Evolutionary conservation across 1,140 invertebrate species (phyloP), one percentile per base, ranked within the genome.

Genomic region (Pachyrhynchus sulphureomaculatus): DNA sequence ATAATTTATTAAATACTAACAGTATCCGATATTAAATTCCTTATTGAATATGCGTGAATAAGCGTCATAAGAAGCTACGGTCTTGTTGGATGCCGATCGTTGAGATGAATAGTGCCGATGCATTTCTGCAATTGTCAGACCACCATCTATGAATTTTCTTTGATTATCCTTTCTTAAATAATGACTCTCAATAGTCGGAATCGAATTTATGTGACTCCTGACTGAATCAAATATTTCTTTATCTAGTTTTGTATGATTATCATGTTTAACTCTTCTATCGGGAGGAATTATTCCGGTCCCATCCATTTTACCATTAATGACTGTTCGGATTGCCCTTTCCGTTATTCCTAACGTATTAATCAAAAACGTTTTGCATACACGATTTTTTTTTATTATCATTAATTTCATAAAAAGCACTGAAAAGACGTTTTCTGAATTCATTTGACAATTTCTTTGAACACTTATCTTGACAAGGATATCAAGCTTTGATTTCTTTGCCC

Each of bases 131-230:
- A 76, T 68, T 10, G 65, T 70, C 61, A 73, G 67, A 0, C 66
- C 53, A 42, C 72, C 69, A 62, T 70, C 66, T 8, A 77, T 71
- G 56, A 69, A 77, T 54, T 73, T 68, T 34, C 68, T 59, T 20
- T 48, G 62, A 20, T 70, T 68, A 45, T 67, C 33, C 21, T 37
- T 52, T 33, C 72, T 48, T 26, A 59, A 47, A 48, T 76, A 76
- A 60, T 76, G 75, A 17, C 73, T 76, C 23, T 71, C 71, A 8
- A 26, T 26, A 4, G 6, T 71, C 65, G 75, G 71, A 45, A 76
- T 73, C 12, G 64, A 37, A 33, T 71, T 42, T 18, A 74, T 74
- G 49, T 68, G 62, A 2, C 29, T 2, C 9, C 65, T 29, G 9
- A 67, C 52, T 59, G 33, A 63, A 2, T 52, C 34, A 13, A 70